Evolutionary conservation across 2,797 vertebrate species (phyloP).

Genomic region (Coilia nasus): DNA sequence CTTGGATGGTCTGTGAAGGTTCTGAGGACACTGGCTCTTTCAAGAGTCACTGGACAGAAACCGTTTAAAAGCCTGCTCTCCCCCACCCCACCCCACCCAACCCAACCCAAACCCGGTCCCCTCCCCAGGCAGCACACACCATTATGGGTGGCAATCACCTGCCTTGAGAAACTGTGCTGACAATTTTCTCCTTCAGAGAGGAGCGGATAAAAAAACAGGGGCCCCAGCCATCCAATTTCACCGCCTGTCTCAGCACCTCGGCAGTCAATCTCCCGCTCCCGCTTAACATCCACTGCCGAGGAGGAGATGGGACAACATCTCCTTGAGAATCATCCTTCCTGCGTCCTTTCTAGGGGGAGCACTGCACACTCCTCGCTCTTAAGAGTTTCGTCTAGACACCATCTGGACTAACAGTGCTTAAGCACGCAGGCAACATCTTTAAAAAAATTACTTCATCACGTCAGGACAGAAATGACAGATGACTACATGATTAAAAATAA

Average conservation of each 20-base stretch:
- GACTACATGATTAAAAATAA: slow-evolving; percentile 2
- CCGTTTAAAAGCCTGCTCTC: slow-evolving; percentile 42
- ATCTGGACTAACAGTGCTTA: slow-evolving; percentile 60
- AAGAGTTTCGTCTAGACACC: slow-evolving; percentile 65
- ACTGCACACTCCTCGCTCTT: slow-evolving; percentile 47
- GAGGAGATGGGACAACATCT: neutral
- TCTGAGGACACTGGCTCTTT: slow-evolving; percentile 57
- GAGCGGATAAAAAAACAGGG: neutral
- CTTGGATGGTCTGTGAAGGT: slow-evolving; percentile 60
- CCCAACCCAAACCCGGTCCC: slow-evolving; percentile 30
- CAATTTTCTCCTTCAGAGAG: slow-evolving; percentile 41
- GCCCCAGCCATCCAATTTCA: slow-evolving; percentile 50
- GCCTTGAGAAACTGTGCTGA: slow-evolving; percentile 50
- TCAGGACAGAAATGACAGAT: slow-evolving; percentile 37
- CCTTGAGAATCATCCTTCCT: neutral
- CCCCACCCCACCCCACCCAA: slow-evolving; percentile 30
- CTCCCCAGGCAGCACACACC: neutral
- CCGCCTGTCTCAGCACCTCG: slow-evolving; percentile 41
- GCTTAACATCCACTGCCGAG: neutral
- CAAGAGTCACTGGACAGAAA: slow-evolving; percentile 49
- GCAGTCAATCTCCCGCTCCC: slow-evolving; percentile 52
- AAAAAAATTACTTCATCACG: slow-evolving; percentile 38
- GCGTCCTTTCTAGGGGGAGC: neutral
- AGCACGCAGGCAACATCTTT: slow-evolving; percentile 45
- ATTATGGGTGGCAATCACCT: slow-evolving; percentile 52